Conservation (phyloP, 2,113 vertebrate genomes). For the Pelecanus crispus region DNA sequence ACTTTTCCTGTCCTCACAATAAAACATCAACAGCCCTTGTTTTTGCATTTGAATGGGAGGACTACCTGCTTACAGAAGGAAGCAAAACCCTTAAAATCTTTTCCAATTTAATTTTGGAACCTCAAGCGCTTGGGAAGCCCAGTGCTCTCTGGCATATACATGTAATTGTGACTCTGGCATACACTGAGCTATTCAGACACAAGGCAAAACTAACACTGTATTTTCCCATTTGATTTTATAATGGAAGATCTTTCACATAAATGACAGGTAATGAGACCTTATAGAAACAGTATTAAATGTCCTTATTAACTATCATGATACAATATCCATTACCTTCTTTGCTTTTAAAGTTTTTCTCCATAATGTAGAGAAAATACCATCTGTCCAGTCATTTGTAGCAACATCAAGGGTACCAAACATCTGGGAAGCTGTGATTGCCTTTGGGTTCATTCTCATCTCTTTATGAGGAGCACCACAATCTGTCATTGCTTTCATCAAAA, state of each 20-base stretch:
- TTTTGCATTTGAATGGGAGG: not conserved
- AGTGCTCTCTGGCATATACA: not conserved
- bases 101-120: not conserved
- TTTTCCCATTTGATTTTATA: not conserved
- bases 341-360: conserved; percentile 86
- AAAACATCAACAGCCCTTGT: not conserved
- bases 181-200: not conserved
- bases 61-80: not conserved
- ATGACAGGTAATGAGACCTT: not conserved
- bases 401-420: conserved; percentile 86
- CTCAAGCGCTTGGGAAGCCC: not conserved
- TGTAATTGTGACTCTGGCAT: not conserved
- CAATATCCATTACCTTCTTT: conserved; percentile 75
- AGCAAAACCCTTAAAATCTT: not conserved
- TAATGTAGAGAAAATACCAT: conserved; percentile 84
- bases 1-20: not conserved
- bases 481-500: conserved; percentile 83
- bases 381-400: conserved; percentile 88
- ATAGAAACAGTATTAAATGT: not conserved
- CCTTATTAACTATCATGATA: not conserved
- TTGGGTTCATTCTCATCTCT: conserved; percentile 90
- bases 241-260: not conserved
- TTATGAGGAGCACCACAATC: conserved; percentile 80
- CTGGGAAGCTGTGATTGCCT: conserved; percentile 85
- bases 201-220: not conserved